Percentiles rank a stretch among this genome's conserved stretches.
Conservation (phyloP, 2,888 invertebrate species). For the Bhutanitis thaidina region DNA sequence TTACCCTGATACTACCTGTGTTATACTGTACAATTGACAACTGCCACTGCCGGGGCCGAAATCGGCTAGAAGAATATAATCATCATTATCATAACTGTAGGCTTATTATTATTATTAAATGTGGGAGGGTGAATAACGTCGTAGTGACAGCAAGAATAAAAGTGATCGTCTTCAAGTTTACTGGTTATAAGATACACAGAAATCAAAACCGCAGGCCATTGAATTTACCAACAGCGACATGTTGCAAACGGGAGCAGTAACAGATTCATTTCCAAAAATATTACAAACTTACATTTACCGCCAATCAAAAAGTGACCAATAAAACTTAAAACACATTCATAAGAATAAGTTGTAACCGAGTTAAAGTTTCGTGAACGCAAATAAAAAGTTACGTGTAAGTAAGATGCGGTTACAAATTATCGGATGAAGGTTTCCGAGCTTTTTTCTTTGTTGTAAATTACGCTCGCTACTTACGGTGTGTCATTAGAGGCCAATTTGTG, state of each 20-base stretch:
- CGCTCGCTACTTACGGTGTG: conserved; percentile 16
- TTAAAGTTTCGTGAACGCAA: background rate
- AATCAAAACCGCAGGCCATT: conserved; percentile 14
- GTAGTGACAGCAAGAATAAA: too few relatives aligned
- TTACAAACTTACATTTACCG: conserved; percentile 17
- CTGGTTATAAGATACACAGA: too few relatives aligned
- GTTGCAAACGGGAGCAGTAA: conserved; percentile 42
- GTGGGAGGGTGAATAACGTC: too few relatives aligned
- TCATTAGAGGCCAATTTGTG: conserved; percentile 29
- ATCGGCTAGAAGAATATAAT: too few relatives aligned
- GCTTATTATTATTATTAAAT: too few relatives aligned
- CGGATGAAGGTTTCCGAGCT: conserved; percentile 7
- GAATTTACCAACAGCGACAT: conserved; percentile 28
- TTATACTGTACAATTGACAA: too few relatives aligned
- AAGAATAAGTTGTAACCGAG: background rate
- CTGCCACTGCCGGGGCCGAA: too few relatives aligned
- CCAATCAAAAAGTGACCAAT: background rate
- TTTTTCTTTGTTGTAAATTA: conserved; percentile 15
- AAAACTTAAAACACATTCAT: background rate
- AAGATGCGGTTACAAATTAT: conserved; percentile 18
- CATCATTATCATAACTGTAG: too few relatives aligned
- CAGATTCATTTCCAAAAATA: conserved; percentile 32
- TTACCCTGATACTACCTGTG: too few relatives aligned
- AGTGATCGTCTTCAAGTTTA: too few relatives aligned
- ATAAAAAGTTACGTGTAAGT: conserved; percentile 1